phyloP scores from a whole-genome alignment of 2,797 vertebrate species.

The Ficedula albicollis region DNA sequence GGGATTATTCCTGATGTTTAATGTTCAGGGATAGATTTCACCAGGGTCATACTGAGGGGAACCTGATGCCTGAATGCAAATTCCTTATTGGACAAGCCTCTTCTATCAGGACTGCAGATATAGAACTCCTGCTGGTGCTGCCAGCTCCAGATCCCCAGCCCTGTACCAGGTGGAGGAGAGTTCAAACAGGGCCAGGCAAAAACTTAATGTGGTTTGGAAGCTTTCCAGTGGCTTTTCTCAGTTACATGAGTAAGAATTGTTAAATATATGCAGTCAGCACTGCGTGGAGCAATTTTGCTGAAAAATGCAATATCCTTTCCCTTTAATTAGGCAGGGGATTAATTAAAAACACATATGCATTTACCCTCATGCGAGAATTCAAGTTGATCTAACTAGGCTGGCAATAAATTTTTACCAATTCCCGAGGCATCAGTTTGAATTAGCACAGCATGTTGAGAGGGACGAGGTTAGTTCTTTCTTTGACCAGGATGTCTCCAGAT shows the following conservation, averaged over 20 bases:
- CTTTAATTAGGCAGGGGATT: slow-evolving; percentile 31
- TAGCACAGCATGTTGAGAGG: background rate
- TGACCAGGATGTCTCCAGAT: background rate
- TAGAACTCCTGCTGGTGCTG: background rate
- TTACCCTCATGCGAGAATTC: background rate
- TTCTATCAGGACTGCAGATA: background rate
- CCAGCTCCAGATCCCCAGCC: background rate
- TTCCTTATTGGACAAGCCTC: background rate
- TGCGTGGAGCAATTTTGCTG: slow-evolving; percentile 31
- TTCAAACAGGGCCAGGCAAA: background rate
- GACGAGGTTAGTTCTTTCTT: background rate
- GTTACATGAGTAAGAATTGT: background rate
- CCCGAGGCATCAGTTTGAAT: background rate
- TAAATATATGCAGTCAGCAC: slow-evolving; percentile 35
- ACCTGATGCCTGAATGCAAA: background rate
- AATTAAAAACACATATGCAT: slow-evolving; percentile 51
- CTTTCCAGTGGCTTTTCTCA: slow-evolving; percentile 9
- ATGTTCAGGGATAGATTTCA: background rate
- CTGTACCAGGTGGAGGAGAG: background rate
- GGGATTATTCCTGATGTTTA: background rate
- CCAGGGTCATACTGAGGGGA: accelerated
- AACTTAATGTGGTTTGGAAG: background rate
- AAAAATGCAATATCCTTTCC: slow-evolving; percentile 47
- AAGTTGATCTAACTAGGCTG: background rate
- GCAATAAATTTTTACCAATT: slow-evolving; percentile 9